Evolutionary conservation across 2,113 vertebrate species (phyloP).

Genomic region (Puntigrus tetrazona): DNA sequence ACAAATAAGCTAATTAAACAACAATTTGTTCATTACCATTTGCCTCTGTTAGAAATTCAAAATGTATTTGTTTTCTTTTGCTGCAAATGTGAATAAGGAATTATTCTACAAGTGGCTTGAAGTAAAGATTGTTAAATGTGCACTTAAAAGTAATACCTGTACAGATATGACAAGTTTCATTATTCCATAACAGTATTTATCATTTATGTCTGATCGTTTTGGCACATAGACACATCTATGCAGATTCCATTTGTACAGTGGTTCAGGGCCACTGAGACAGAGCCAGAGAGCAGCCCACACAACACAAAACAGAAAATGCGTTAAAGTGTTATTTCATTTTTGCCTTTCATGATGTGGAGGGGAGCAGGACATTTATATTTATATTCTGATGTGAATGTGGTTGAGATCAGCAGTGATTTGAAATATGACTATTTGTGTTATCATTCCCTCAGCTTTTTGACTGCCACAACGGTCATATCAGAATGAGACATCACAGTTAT

Average conservation of each 20-base stretch:
- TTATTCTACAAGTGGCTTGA: not conserved
- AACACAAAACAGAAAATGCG: not conserved
- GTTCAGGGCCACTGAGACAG: not conserved
- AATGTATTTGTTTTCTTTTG: no score
- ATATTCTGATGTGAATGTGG: not conserved
- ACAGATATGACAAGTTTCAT: not conserved
- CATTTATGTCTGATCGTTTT: not conserved
- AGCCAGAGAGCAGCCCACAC: constrained; percentile 15
- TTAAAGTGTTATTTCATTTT: constrained; percentile 10
- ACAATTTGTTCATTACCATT: no score
- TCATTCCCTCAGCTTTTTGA: not conserved
- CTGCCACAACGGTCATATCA: not conserved
- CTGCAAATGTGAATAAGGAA: not conserved
- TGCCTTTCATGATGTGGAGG: not conserved
- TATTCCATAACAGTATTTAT: not conserved
- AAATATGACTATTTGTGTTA: not conserved
- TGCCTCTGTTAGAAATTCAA: no score
- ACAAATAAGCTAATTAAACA: no score
- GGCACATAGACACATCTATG: not conserved
- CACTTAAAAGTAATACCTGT: not conserved
- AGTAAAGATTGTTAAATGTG: not conserved
- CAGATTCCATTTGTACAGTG: not conserved
- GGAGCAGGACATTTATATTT: not conserved
- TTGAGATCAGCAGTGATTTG: not conserved
- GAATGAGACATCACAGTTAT: not conserved